phyloP scores from a whole-genome alignment of 2,797 vertebrate species.

The Aeoliscus strigatus region DNA sequence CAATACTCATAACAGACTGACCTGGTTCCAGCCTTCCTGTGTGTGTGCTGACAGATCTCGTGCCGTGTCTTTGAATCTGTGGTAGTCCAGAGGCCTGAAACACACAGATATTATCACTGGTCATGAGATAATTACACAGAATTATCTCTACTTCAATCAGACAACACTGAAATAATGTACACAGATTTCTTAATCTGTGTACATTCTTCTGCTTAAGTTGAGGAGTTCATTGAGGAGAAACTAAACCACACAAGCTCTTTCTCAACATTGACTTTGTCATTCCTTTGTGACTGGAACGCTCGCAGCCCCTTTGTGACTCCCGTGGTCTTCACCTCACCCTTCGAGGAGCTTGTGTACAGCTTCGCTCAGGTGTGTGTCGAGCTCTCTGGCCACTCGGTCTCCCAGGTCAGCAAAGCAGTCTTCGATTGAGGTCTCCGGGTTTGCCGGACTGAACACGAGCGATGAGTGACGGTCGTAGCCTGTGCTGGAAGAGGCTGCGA shows the following conservation, averaged over 20 bases:
- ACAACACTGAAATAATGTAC: too few relatives aligned
- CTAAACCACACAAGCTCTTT: background rate
- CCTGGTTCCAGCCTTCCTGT: slow-evolving; percentile 87
- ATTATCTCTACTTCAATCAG: too few relatives aligned
- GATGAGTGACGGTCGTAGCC: slow-evolving; percentile 87
- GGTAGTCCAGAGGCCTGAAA: slow-evolving; percentile 85
- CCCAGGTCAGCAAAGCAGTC: slow-evolving; percentile 84
- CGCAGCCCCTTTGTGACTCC: too few relatives aligned
- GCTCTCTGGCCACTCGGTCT: slow-evolving; percentile 75
- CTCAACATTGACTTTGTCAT: slow-evolving; percentile 15
- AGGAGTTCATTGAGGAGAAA: slow-evolving; percentile 24
- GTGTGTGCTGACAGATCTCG: slow-evolving; percentile 74
- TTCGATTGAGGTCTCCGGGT: slow-evolving; percentile 86
- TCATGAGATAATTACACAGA: background rate
- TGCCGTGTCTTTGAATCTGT: slow-evolving; percentile 76
- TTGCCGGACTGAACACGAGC: slow-evolving; percentile 85
- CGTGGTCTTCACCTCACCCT: too few relatives aligned
- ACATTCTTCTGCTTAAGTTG: slow-evolving; percentile 10
- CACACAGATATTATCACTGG: slow-evolving; percentile 26
- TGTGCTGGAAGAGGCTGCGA: slow-evolving; percentile 77
- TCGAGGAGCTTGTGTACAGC: slow-evolving; percentile 80
- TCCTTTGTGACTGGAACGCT: slow-evolving; percentile 9
- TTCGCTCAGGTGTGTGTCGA: slow-evolving; percentile 74
- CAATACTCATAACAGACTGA: slow-evolving; percentile 53
- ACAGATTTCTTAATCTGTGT: too few relatives aligned